A percentile compares a stretch with the other conserved stretches of the same genome.
Conservation (phyloP, 2,113 vertebrate genomes). For the Pseudolaguvia tuberculata region DNA sequence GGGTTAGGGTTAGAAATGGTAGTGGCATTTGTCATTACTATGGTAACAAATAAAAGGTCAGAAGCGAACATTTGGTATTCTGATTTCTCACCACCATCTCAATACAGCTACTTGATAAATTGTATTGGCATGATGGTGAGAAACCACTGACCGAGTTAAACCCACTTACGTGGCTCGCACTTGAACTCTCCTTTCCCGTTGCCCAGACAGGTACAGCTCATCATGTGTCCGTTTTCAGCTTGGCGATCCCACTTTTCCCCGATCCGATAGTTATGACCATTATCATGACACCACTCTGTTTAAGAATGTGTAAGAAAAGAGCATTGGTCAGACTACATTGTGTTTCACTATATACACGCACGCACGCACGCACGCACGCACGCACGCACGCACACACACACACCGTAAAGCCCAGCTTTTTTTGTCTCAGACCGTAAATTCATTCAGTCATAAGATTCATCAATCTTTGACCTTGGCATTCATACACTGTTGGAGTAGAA, state of each 20-base stretch:
- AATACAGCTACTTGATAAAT: neutral
- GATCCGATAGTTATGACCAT: constrained; percentile 85
- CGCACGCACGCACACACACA: no score
- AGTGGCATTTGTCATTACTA: neutral
- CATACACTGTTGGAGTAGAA: constrained; percentile 16
- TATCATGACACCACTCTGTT: constrained; percentile 94
- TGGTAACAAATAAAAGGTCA: neutral
- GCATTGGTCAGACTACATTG: neutral
- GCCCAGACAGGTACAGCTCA: constrained; percentile 95
- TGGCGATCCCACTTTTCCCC: constrained; percentile 93
- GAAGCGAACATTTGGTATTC: neutral
- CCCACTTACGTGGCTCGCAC: constrained; percentile 90
- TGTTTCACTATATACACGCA: neutral
- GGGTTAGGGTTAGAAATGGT: no score
- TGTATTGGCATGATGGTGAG: neutral
- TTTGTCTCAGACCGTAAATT: constrained; percentile 2
- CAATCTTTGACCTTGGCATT: constrained; percentile 24
- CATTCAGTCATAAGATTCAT: constrained; percentile 7
- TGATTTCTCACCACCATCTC: neutral
- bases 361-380: no score
- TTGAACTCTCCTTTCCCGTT: constrained; percentile 98
- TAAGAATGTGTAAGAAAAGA: constrained; percentile 1
- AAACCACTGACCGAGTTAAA: neutral
- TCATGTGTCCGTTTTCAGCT: constrained; percentile 90
- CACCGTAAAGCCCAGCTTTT: neutral